Percentiles rank a stretch among this genome's conserved stretches.
Evolutionary conservation across 2,888 invertebrate genomes (phyloP).

Genomic region (Nineta flava): DNA sequence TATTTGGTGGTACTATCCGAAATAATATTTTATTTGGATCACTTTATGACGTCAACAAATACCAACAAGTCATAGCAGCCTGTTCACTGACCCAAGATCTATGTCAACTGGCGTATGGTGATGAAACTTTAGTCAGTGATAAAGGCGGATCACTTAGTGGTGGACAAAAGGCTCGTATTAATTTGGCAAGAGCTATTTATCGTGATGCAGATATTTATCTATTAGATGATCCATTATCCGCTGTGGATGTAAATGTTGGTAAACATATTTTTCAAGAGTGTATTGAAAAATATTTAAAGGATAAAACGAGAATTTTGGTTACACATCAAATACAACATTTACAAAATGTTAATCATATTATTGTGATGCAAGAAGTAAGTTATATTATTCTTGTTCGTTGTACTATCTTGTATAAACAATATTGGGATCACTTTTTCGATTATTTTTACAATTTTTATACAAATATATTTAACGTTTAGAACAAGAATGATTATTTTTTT

Average conservation of each 20-base stretch:
- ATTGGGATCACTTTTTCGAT: too few species aligned
- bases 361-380: constrained; percentile 41
- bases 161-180: constrained; percentile 21
- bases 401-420: too few species aligned
- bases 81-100: constrained; percentile 33
- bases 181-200: constrained; percentile 6
- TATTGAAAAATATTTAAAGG: constrained; percentile 14
- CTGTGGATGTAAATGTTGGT: constrained; percentile 1
- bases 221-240: constrained; percentile 6
- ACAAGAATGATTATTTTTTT: constrained; percentile 8
- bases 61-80: constrained; percentile 28
- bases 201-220: constrained; percentile 5
- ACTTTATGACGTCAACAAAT: constrained; percentile 40
- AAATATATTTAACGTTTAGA: not conserved
- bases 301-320: constrained; percentile 49
- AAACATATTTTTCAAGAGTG: constrained; percentile 23
- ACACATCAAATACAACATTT: constrained; percentile 65
- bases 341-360: constrained; percentile 37
- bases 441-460: not conserved
- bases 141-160: constrained; percentile 28
- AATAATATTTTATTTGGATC: constrained; percentile 80
- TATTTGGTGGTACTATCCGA: constrained; percentile 56
- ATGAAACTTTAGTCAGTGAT: constrained; percentile 40
- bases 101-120: constrained; percentile 34
- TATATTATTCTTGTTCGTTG: too few species aligned